Evolutionary conservation across 2,113 vertebrate species (phyloP), one percentile per base, ranked within the genome.

Genomic region (Edolisoma coerulescens): DNA sequence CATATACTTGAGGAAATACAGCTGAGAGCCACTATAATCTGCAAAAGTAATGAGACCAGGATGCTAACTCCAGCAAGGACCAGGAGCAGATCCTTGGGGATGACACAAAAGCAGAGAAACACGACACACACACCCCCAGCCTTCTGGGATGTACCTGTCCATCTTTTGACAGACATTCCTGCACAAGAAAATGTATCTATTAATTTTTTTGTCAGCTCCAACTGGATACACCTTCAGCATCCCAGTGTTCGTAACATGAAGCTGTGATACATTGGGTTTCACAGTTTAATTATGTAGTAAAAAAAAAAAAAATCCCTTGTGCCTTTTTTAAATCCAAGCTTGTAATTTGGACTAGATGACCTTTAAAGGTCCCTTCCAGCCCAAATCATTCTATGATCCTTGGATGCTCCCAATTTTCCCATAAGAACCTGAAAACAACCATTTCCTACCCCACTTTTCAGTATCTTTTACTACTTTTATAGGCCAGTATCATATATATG

Each of bases 41-140:
- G 23, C 4, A 3, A 28, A 47, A 74, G n/a, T 28, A n/a, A 35
- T 35, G 22, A 67, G 35, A 64, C 7, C 23, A 45, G 50, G 41
- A 57, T 16, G 12, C 23, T 37, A 65, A 15, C 33, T 56, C 65
- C 60, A 85, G 11, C 21, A 60, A 63, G 32, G 59, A 57, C n/a
- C n/a, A 47, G 77, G 1, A 87, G 64, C 35, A 84, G 53, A 19
- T 16, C 26, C 32, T 23, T 23, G 24, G 42, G 70, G 1, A 8
- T 50, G 69, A 41, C 22, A 71, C 3, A 45, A 44, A 65, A 76
- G 17, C 33, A 69, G 15, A 82, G 22, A n/a, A 71, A 53, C 24
- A 35, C 0, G 5, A 39, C 12, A 23, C n/a, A 11, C 3, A 14
- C 2, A 0, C 0, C 2, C 2, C 1, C 39, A 49, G 68, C 18